A percentile compares a stretch with the other conserved stretches of the same genome.
phyloP scores from a whole-genome alignment of 2,113 vertebrate species.

The Nothobranchius kuhntae region DNA sequence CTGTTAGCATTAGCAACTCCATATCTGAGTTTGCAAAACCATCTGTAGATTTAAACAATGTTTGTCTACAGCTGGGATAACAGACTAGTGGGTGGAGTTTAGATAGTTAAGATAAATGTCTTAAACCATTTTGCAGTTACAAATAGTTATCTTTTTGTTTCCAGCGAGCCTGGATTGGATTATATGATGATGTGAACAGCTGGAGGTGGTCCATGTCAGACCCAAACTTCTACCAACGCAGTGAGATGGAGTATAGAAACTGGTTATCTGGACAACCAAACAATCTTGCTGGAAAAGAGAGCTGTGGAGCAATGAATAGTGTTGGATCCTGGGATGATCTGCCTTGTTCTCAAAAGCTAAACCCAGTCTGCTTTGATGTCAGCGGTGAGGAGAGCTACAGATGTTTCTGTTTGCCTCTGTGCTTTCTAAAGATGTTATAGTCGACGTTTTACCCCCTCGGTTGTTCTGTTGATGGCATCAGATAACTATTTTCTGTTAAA shows the following conservation, averaged over 20 bases:
- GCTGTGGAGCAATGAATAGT: background rate
- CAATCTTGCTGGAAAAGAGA: background rate
- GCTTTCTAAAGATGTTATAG: too few species aligned
- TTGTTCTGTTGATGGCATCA: too few species aligned
- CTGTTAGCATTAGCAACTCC: too few species aligned
- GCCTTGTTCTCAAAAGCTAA: background rate
- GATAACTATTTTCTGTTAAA: too few species aligned
- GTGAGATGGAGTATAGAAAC: background rate
- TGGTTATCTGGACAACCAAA: background rate
- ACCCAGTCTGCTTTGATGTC: background rate
- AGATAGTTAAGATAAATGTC: too few species aligned
- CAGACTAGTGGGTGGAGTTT: too few species aligned
- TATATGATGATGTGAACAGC: slow-evolving; percentile 12
- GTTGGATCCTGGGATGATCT: background rate
- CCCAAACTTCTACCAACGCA: background rate
- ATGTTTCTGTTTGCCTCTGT: too few species aligned
- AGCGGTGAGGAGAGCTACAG: background rate
- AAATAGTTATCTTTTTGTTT: background rate
- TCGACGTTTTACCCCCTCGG: too few species aligned
- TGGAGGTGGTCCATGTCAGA: slow-evolving; percentile 3
- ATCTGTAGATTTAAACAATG: too few species aligned
- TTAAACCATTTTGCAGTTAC: too few species aligned
- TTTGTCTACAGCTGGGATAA: too few species aligned
- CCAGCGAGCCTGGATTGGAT: slow-evolving; percentile 1
- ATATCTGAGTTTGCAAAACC: too few species aligned